Conservation (phyloP, 2,888 invertebrate species). For the Pomacea canaliculata region DNA sequence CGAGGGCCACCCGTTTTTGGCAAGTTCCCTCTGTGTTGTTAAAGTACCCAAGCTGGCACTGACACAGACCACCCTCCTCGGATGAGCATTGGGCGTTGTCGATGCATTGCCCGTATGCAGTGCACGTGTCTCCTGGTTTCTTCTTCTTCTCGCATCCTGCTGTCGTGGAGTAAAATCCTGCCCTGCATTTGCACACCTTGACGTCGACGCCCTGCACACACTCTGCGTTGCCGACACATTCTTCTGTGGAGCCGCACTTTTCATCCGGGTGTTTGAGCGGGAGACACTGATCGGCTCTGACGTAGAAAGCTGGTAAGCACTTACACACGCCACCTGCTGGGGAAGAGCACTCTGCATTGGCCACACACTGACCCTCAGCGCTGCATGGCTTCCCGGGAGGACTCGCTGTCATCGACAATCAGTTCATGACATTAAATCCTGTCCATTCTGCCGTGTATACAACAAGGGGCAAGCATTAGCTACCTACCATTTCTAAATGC, state of each 20-base stretch:
- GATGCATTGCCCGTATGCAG: conserved; percentile 10
- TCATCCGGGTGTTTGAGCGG: conserved; percentile 17
- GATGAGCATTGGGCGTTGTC: conserved; percentile 14
- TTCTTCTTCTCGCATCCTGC: conserved; percentile 12
- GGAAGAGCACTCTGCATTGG: conserved; percentile 29
- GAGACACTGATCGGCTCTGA: conserved; percentile 14
- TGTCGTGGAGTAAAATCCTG: neutral
- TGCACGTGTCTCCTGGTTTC: conserved; percentile 13
- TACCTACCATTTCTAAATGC: too few relatives aligned
- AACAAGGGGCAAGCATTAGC: too few relatives aligned
- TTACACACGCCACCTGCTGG: conserved; percentile 23
- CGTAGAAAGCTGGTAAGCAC: conserved; percentile 22
- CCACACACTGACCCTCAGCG: conserved; percentile 31
- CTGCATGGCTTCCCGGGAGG: conserved; percentile 18
- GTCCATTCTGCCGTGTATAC: too few relatives aligned
- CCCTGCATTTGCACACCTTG: conserved; percentile 1
- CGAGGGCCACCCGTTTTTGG: conserved; percentile 1
- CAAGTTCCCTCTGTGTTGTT: conserved; percentile 22
- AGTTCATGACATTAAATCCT: neutral
- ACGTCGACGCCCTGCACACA: conserved; percentile 16
- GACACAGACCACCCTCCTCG: conserved; percentile 11
- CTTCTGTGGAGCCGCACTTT: conserved; percentile 16
- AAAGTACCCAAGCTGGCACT: conserved; percentile 10
- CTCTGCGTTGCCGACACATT: conserved; percentile 26
- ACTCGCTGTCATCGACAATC: conserved; percentile 1